These are phyloP conservation scores for Oryctes rhinoceros DNA, from an alignment of 1,140 invertebrate genomes.

Conservation along the genomic window DNA sequence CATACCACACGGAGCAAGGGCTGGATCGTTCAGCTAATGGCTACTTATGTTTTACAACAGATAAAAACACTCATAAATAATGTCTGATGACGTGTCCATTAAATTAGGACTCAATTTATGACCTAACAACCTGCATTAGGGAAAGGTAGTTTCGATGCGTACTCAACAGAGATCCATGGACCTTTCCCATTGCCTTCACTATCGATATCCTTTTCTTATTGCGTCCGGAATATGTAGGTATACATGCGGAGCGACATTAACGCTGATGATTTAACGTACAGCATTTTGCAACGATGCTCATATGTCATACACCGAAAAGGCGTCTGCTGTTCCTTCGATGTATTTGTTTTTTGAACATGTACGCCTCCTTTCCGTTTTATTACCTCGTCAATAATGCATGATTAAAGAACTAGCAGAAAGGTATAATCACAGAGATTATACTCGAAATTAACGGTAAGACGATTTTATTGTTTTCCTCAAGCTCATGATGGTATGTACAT, in stretches of 20 bases:
- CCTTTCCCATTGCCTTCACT: neutral
- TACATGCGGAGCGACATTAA: constrained; percentile 29
- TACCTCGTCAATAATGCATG: constrained; percentile 33
- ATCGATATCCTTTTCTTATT: constrained; percentile 25
- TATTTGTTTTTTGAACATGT: constrained; percentile 37
- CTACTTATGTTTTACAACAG: constrained; percentile 51
- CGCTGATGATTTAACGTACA: constrained; percentile 46
- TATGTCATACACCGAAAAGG: constrained; percentile 45
- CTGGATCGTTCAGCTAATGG: constrained; percentile 45
- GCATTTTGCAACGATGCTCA: constrained; percentile 45
- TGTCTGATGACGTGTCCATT: constrained; percentile 49
- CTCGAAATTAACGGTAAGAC: constrained; percentile 27
- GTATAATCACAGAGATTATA: constrained; percentile 29
- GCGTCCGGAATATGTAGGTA: constrained; percentile 16
- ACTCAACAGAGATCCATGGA: neutral
- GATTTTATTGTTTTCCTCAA: neutral
- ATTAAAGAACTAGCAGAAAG: constrained; percentile 13
- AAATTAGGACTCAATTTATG: constrained; percentile 51
- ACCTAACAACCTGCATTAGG: constrained; percentile 49
- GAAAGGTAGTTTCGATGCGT: constrained; percentile 43
- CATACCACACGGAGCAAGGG: constrained; percentile 30
- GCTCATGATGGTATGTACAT: neutral
- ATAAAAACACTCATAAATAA: constrained; percentile 49
- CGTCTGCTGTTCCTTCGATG: constrained; percentile 18
- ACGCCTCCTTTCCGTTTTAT: constrained; percentile 33